Evolutionary conservation across 37 sponge, comb jelly and placozoan species (phyloP), one percentile per base, ranked within the genome.

Genomic region (Diacarnus erythraeanus): DNA sequence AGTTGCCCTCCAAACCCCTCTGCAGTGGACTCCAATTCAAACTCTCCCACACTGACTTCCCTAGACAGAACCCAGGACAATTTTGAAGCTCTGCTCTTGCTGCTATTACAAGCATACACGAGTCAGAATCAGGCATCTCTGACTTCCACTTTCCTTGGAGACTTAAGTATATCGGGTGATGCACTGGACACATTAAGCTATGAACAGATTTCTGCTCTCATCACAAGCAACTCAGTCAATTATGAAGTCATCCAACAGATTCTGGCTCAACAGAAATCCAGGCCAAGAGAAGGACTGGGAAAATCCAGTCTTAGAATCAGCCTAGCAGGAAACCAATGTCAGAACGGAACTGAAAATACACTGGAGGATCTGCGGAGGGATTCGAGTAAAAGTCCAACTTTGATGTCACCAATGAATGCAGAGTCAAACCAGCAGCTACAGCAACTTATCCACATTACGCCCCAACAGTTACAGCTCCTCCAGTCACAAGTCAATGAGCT

Each of bases 201-300:
- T 12, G 88, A 86, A 6, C 92, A 91, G 43, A 47, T 91, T 30
- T 64, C 78, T 30, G 69, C 77, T 1, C 84, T 91, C 26, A 59
- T 87, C 36, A 86, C 88, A 29, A 91, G 92, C 38, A 91, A 61
- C 54, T 83, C 92, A 31, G 79, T 87, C 27, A 87, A 83, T 65
- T 91, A 91, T 65, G 84, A 87, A 60, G 83, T 87, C 22, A 68
- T 91, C 41, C 87, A 91, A 42, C 92, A 91, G 23, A 80, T 91
- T 18, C 65, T 79, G 66, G 40, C 68, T 20, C 79, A 82, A 31
- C 78, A 79, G 40, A 69, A 80, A 64, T 64, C 6, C 2, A 33
- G 18, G 8, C 66, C 66, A 5, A 47, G 10, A 6, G n/a, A n/a
- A n/a, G n/a, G n/a, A n/a, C n/a, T n/a, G n/a, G n/a, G n/a, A n/a